Conservation (phyloP, 1,140 invertebrate genomes). For the Drosophila saltans region DNA sequence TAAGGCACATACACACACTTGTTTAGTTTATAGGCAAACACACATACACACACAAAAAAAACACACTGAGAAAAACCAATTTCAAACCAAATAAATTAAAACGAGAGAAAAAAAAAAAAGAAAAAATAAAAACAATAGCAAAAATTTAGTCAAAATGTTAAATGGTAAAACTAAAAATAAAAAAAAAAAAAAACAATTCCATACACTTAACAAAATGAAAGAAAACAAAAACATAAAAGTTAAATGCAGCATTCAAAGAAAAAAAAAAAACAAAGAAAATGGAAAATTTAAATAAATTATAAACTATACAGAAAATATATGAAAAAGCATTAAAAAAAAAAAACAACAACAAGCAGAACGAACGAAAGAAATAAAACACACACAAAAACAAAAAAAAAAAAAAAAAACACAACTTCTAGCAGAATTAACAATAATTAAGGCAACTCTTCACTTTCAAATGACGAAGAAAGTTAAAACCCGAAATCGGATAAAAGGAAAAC, state of each 20-base stretch:
- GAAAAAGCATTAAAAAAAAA: slow-evolving; percentile 43
- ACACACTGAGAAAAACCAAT: slow-evolving; percentile 64
- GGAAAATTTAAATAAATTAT: slow-evolving; percentile 60
- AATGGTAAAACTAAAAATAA: slow-evolving; percentile 65
- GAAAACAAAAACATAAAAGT: slow-evolving; percentile 31
- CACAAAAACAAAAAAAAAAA: slow-evolving; percentile 40
- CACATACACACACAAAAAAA: neutral
- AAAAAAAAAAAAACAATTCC: slow-evolving; percentile 40
- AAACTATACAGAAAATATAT: slow-evolving; percentile 52
- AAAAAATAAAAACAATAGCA: slow-evolving; percentile 57
- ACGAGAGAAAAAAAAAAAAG: slow-evolving; percentile 37
- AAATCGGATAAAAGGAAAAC: slow-evolving; percentile 23
- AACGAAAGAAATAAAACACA: slow-evolving; percentile 27
- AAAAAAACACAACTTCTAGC: slow-evolving; percentile 58
- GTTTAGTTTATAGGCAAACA: slow-evolving; percentile 70
- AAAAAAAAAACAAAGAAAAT: slow-evolving; percentile 39
- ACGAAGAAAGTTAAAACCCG: neutral
- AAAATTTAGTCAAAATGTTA: slow-evolving; percentile 79
- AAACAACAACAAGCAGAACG: slow-evolving; percentile 32
- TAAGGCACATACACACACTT: slow-evolving; percentile 62
- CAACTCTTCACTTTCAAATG: slow-evolving; percentile 57
- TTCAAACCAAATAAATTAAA: slow-evolving; percentile 40
- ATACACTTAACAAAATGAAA: slow-evolving; percentile 44
- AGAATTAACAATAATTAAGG: slow-evolving; percentile 77
- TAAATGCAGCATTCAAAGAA: slow-evolving; percentile 39